Conservation (phyloP, 2,113 vertebrate species). For the Corythaeola cristata region DNA sequence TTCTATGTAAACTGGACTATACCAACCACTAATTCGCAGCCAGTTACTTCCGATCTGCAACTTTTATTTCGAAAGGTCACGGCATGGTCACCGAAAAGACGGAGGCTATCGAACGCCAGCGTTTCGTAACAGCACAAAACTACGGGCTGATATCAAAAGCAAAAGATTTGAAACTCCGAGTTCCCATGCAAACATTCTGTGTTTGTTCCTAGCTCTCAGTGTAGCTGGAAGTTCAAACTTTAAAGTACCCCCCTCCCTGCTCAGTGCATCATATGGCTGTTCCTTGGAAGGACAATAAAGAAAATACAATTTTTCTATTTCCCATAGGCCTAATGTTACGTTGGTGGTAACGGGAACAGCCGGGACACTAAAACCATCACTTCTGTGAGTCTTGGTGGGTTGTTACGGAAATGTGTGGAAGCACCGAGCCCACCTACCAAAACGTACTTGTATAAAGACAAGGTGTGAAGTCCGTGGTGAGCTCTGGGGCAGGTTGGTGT, state of each 20-base stretch:
- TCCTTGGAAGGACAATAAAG: background rate
- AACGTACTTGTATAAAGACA: background rate
- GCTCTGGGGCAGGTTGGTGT: background rate
- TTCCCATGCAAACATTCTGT: background rate
- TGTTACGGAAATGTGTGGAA: background rate
- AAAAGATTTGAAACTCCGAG: conserved; percentile 16
- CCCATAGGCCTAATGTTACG: background rate
- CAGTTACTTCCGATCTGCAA: conserved; percentile 80
- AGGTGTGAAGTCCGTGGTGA: rapidly evolving
- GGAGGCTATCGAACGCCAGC: conserved; percentile 57
- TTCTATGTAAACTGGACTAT: conserved; percentile 82
- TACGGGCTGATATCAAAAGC: conserved; percentile 21
- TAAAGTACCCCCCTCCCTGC: background rate
- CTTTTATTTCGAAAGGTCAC: conserved; percentile 80
- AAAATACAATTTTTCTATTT: background rate
- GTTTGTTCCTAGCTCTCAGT: background rate
- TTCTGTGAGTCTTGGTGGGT: background rate
- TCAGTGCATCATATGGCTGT: background rate
- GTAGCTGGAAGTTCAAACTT: background rate
- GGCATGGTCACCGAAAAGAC: conserved; percentile 74
- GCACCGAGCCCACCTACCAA: background rate
- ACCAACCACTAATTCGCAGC: conserved; percentile 85
- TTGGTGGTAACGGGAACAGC: background rate
- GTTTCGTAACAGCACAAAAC: background rate
- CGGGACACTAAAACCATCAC: background rate